Conservation (phyloP, 2,888 invertebrate genomes). For the Pyrgus malvae region DNA sequence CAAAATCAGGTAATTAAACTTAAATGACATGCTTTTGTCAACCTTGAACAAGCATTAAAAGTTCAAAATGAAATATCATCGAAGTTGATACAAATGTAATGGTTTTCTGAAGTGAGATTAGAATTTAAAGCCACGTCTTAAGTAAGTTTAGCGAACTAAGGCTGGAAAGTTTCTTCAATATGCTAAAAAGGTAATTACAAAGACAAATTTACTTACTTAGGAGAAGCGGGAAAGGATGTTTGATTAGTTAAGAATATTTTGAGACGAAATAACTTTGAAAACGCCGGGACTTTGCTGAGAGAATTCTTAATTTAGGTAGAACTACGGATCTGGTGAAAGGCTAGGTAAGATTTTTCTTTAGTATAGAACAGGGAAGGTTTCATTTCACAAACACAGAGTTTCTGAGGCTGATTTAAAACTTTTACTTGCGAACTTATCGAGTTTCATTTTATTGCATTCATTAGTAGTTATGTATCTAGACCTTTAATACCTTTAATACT, state of each 20-base stretch:
- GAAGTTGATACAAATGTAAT: constrained; percentile 17
- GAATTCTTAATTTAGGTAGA: constrained; percentile 15
- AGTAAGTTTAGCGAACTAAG: constrained; percentile 36
- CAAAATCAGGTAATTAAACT: background rate
- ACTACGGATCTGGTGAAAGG: too few relatives aligned
- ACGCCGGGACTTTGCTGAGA: constrained; percentile 1
- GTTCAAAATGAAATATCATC: background rate
- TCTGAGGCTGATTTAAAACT: too few relatives aligned
- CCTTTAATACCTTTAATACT: too few relatives aligned
- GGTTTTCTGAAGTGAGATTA: constrained; percentile 22
- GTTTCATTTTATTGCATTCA: too few relatives aligned
- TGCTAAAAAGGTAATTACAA: constrained; percentile 48
- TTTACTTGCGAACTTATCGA: too few relatives aligned
- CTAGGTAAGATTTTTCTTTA: background rate
- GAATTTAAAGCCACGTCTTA: constrained; percentile 21
- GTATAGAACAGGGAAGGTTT: background rate
- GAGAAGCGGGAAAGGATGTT: constrained; percentile 29
- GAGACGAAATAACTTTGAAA: constrained; percentile 26
- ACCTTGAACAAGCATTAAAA: background rate
- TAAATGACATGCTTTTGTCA: background rate
- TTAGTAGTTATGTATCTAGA: too few relatives aligned
- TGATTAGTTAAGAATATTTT: constrained; percentile 27
- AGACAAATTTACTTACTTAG: constrained; percentile 42
- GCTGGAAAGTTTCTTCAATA: constrained; percentile 50
- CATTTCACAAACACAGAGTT: too few relatives aligned